Percentiles rank a stretch among this genome's conserved stretches.
These are phyloP conservation scores for Myxocyprinus asiaticus DNA, from an alignment of 2,113 vertebrate genomes.

Conservation along the genomic window DNA sequence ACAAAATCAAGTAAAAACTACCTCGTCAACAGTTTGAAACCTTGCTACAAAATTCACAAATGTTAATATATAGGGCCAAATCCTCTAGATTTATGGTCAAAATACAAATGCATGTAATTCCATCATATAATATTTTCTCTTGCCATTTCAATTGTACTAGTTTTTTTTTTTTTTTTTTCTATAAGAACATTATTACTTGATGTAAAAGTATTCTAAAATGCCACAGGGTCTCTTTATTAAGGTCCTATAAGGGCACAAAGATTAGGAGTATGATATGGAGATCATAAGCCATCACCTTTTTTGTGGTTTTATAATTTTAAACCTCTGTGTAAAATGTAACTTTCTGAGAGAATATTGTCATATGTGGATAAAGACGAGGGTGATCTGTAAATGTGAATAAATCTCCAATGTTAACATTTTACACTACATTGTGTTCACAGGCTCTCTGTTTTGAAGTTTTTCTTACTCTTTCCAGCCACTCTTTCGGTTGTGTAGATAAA, in stretches of 20 bases:
- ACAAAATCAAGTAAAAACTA: slow-evolving; percentile 1
- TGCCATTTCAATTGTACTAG: neutral
- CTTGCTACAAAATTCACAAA: neutral
- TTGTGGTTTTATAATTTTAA: neutral
- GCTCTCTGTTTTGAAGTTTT: slow-evolving; percentile 76
- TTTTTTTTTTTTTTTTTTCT: neutral
- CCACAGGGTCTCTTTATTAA: slow-evolving; percentile 10
- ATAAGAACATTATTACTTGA: slow-evolving; percentile 9
- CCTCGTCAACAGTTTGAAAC: slow-evolving; percentile 16
- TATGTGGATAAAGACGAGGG: slow-evolving; percentile 70
- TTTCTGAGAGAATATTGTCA: slow-evolving; percentile 69
- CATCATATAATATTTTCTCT: neutral
- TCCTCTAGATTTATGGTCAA: slow-evolving; percentile 3
- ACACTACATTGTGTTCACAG: slow-evolving; percentile 73
- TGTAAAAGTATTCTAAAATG: slow-evolving; percentile 1
- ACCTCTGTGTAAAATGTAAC: slow-evolving; percentile 39
- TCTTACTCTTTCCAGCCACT: slow-evolving; percentile 64
- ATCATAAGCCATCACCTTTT: slow-evolving; percentile 45
- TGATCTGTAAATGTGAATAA: slow-evolving; percentile 73
- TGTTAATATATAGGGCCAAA: slow-evolving; percentile 1
- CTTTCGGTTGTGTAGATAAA: slow-evolving; percentile 75
- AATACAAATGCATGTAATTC: slow-evolving; percentile 13
- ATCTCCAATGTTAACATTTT: slow-evolving; percentile 71
- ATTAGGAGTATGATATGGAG: slow-evolving; percentile 18
- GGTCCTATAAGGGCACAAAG: slow-evolving; percentile 17